Evolutionary conservation across 2,888 invertebrate genomes (phyloP), one percentile per base, ranked within the genome.

Genomic region (Tenthredo scrophulariae): DNA sequence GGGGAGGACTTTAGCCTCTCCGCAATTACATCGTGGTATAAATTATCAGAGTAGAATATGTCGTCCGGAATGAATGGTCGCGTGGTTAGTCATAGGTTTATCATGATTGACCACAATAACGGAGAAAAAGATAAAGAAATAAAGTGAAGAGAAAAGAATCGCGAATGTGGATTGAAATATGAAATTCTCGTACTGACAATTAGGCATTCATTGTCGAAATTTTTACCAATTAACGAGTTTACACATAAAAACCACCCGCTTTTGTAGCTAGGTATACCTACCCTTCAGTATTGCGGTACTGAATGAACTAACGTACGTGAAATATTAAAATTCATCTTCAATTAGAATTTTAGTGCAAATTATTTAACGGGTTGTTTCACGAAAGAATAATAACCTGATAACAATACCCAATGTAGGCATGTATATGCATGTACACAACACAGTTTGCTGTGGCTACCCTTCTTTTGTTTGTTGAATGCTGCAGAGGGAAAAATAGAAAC

Each of bases 281-380:
- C 50, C 26, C 37, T 13, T 58, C 18, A 13, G 62, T 5, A 80
- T 26, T 6, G 40, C 7, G 37, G 26, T 22, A 18, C 43, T 37
- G 50, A 46, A 50, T 9, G 33, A 33, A 37, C 40, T 7, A 58
- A 54, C 13, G 62, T 22, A 62, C n/a, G 37, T 26, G 80, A 80
- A 77, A 18, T 50, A 77, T 80, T 80, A 62, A 80, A 80, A 80
- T 80, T 80, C 62, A 80, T 22, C 80, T 58, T n/a, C 40, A 62
- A 80, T 80, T 80, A 62, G 80, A 58, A 80, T 80, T 80, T 80
- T 13, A 80, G 40, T 9, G n/a, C 58, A 22, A 80, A 22, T 62
- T 62, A 80, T 80, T 80, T n/a, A 80, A 62, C 58, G 18, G n/a
- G 37, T 37, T 22, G 46, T 58, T 80, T 80, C 26, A 40, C 22